Evolutionary conservation across 2,113 vertebrate species (phyloP).

Genomic region (Lasiurus cinereus): DNA sequence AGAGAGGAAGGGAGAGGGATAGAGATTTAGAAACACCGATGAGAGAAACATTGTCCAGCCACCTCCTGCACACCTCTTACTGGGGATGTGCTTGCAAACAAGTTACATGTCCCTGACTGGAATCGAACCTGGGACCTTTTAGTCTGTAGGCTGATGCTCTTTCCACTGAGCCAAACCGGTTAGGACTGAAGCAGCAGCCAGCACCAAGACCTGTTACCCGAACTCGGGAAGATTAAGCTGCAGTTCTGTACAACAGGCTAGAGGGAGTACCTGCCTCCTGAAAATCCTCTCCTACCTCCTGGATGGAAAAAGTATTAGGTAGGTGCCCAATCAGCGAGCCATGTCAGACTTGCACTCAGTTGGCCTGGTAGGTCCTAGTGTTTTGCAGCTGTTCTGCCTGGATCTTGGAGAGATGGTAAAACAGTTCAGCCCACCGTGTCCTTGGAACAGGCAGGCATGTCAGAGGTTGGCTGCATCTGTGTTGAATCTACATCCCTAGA

Average conservation of each 20-base stretch:
- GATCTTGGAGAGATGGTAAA: background rate
- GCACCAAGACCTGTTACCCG: background rate
- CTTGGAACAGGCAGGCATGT: background rate
- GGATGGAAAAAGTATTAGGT: background rate
- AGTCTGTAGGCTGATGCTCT: too few species aligned
- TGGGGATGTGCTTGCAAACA: too few species aligned
- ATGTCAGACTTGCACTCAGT: accelerated
- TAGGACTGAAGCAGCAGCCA: too few species aligned
- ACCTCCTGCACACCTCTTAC: too few species aligned
- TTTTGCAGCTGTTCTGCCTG: background rate
- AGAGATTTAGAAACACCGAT: too few species aligned
- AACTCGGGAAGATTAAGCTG: background rate
- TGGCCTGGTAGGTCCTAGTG: background rate
- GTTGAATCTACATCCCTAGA: background rate
- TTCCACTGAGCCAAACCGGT: too few species aligned
- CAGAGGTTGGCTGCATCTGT: background rate
- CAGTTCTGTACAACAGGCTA: background rate
- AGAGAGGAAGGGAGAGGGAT: too few species aligned
- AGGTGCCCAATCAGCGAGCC: background rate
- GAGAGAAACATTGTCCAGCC: too few species aligned
- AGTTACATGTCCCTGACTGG: too few species aligned
- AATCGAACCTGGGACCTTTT: too few species aligned
- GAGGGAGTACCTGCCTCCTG: background rate
- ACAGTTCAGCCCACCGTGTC: background rate
- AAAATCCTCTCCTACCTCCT: background rate